These are phyloP conservation scores for Botia almorhae DNA, from an alignment of 2,797 vertebrate species.

Conservation along the genomic window DNA sequence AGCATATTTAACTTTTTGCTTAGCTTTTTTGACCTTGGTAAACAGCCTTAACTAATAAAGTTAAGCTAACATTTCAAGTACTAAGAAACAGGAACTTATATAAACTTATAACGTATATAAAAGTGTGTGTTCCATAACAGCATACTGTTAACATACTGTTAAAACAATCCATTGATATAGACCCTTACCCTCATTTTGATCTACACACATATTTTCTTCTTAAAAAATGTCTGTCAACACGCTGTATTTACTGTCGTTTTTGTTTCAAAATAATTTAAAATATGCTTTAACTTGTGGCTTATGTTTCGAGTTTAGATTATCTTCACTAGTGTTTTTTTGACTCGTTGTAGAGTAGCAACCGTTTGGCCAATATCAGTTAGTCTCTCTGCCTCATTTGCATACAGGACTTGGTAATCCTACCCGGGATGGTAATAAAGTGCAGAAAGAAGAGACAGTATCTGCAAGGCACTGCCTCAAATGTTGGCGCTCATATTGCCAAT, in stretches of 20 bases:
- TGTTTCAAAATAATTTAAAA: not conserved
- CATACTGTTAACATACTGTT: not conserved
- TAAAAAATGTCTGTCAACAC: not conserved
- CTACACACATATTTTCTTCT: not conserved
- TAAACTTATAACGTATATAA: too few species aligned
- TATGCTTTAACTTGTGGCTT: not conserved
- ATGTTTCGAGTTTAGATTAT: not conserved
- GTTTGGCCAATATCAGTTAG: slow-evolving; percentile 41
- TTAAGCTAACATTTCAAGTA: not conserved
- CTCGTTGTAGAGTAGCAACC: slow-evolving; percentile 17
- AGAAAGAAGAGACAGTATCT: slow-evolving; percentile 46
- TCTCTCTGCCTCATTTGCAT: slow-evolving; percentile 47
- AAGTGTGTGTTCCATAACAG: not conserved
- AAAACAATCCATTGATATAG: not conserved
- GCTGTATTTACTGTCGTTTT: not conserved
- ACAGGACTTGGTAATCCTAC: slow-evolving; percentile 24
- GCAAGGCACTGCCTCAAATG: not conserved
- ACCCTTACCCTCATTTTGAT: not conserved
- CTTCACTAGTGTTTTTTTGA: slow-evolving; percentile 37
- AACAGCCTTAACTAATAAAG: not conserved
- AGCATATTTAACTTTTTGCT: not conserved
- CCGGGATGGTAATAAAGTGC: slow-evolving; percentile 18
- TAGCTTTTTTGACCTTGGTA: not conserved
- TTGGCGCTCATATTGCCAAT: not conserved
- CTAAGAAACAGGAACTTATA: not conserved